phyloP scores from a whole-genome alignment of 1,140 invertebrate genomes.

The Scaptomyza montana region DNA sequence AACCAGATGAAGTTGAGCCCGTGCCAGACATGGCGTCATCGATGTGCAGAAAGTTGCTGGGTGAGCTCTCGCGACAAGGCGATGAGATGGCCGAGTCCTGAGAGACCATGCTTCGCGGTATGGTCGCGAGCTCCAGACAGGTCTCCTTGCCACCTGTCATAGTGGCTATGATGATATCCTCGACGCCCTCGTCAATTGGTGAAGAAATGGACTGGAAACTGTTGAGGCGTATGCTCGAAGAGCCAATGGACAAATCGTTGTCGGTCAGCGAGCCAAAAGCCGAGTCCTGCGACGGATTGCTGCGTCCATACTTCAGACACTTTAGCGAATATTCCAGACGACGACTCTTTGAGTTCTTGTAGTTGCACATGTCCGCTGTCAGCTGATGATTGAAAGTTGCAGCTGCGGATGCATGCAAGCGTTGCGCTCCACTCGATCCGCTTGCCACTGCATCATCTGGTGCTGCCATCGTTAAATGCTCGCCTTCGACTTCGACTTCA shows the following conservation, averaged over 20 bases:
- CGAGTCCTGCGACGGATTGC: constrained; percentile 83
- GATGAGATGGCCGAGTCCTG: constrained; percentile 82
- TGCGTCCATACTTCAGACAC: constrained; percentile 82
- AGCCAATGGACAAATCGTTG: constrained; percentile 81
- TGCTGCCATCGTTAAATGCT: constrained; percentile 9
- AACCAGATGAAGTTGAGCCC: constrained; percentile 70
- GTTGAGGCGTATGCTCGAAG: constrained; percentile 78
- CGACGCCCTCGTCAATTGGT: constrained; percentile 82
- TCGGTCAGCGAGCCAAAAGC: constrained; percentile 83
- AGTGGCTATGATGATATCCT: constrained; percentile 82
- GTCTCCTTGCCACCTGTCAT: constrained; percentile 81
- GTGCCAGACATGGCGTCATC: constrained; percentile 72
- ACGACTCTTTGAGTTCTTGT: constrained; percentile 82
- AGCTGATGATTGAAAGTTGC: constrained; percentile 80
- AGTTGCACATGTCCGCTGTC: constrained; percentile 82
- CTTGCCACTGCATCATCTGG: constrained; percentile 60
- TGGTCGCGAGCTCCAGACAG: constrained; percentile 76
- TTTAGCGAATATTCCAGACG: constrained; percentile 82
- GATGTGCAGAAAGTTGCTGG: constrained; percentile 77
- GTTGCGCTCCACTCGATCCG: constrained; percentile 48
- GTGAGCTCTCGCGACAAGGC: constrained; percentile 78
- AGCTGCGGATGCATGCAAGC: constrained; percentile 49
- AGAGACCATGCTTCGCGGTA: constrained; percentile 79
- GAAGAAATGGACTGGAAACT: constrained; percentile 83
- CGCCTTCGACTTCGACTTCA: background rate